phyloP scores from a whole-genome alignment of 92 coral and sea anemone genomes.

The Diadumene lineata region DNA sequence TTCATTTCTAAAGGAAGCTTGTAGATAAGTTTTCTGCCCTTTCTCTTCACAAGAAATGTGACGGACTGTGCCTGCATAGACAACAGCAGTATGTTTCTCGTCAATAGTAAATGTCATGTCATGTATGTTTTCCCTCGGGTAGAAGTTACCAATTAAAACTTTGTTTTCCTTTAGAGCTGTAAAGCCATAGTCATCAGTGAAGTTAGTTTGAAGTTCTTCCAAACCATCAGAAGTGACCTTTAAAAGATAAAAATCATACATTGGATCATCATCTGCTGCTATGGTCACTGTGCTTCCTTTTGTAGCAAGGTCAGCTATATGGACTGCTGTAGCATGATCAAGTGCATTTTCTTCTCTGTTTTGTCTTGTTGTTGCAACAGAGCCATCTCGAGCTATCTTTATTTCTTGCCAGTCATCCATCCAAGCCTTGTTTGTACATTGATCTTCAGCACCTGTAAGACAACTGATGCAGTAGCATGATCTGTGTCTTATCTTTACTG shows the following conservation, averaged over 20 bases:
- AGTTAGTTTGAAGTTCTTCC: constrained; percentile 39
- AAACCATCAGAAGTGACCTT: constrained; percentile 54
- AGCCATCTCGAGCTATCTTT: background rate
- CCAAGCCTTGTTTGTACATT: background rate
- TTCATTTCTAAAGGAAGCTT: constrained; percentile 38
- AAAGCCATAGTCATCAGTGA: constrained; percentile 40
- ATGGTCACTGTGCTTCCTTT: constrained; percentile 51
- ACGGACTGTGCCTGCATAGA: constrained; percentile 57
- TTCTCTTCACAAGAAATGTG: constrained; percentile 28
- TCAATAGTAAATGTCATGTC: constrained; percentile 64
- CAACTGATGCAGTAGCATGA: background rate
- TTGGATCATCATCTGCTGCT: constrained; percentile 54
- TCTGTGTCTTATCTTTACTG: background rate
- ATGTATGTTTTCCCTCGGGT: constrained; percentile 48
- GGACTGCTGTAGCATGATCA: background rate
- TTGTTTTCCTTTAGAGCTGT: constrained; percentile 10
- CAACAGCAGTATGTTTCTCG: constrained; percentile 27
- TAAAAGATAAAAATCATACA: constrained; percentile 56
- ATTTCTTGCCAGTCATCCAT: background rate
- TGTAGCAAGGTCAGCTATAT: constrained; percentile 46
- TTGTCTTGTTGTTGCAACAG: background rate
- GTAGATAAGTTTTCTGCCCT: constrained; percentile 24
- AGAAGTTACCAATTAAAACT: constrained; percentile 56
- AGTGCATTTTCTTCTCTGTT: background rate
- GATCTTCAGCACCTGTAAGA: background rate